phyloP scores from a whole-genome alignment of 2,888 invertebrate species.

The Clusia tigrina region DNA sequence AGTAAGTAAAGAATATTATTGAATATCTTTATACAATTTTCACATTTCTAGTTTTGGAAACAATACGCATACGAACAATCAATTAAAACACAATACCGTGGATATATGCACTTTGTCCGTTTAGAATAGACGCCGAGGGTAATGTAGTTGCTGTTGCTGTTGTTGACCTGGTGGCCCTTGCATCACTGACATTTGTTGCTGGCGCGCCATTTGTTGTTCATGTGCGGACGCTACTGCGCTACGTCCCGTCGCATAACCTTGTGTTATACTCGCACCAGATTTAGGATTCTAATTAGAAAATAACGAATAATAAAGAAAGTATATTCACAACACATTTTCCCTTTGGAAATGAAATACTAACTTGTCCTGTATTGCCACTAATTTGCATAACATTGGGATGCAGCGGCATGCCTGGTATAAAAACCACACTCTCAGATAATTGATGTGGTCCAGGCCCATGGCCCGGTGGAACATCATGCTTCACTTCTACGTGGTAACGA shows the following conservation, averaged over 20 bases:
- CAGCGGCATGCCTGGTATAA: conserved; percentile 58
- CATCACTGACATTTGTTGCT: conserved; percentile 55
- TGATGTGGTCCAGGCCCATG: conserved; percentile 55
- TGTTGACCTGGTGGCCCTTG: conserved; percentile 53
- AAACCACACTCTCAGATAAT: conserved; percentile 59
- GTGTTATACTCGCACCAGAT: conserved; percentile 82
- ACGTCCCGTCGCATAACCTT: conserved; percentile 82
- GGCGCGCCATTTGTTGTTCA: conserved; percentile 52
- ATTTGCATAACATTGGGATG: conserved; percentile 62
- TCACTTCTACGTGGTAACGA: conserved; percentile 62
- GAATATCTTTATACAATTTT: too few relatives aligned
- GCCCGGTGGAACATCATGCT: conserved; percentile 51
- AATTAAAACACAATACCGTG: too few relatives aligned
- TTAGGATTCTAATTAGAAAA: conserved; percentile 70
- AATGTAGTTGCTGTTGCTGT: conserved; percentile 53
- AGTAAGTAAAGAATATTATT: too few relatives aligned
- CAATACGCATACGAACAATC: too few relatives aligned
- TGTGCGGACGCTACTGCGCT: conserved; percentile 47
- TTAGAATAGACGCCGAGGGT: conserved; percentile 55
- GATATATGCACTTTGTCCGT: neutral
- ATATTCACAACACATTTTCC: neutral
- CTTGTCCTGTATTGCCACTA: conserved; percentile 51
- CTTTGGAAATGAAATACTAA: conserved; percentile 26
- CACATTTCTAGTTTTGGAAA: too few relatives aligned
- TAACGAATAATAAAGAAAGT: conserved; percentile 28